A percentile compares a stretch with the other conserved stretches of the same genome.
Conservation (phyloP, 2,888 invertebrate genomes). For the Catocala sponsa region DNA sequence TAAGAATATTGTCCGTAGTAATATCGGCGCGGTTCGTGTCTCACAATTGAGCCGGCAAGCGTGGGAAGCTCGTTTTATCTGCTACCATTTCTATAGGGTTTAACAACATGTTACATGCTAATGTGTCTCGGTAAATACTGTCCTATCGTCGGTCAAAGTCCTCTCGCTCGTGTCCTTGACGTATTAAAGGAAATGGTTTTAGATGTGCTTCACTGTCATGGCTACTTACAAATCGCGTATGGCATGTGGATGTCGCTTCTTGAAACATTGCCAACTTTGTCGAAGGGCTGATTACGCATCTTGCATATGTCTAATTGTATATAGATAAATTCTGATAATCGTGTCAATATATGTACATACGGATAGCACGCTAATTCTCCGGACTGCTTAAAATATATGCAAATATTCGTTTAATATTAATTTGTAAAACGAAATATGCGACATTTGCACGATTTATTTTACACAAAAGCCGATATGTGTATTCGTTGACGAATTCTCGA, state of each 20-base stretch:
- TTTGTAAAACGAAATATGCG: not conserved
- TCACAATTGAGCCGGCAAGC: constrained; percentile 59
- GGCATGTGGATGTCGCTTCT: constrained; percentile 41
- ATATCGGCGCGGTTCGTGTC: constrained; percentile 44
- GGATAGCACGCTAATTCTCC: constrained; percentile 17
- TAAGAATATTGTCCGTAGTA: constrained; percentile 35
- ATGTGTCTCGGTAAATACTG: constrained; percentile 47
- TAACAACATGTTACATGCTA: constrained; percentile 56
- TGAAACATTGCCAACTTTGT: constrained; percentile 48
- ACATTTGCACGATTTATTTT: not conserved
- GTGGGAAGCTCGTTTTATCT: constrained; percentile 70
- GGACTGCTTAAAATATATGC: constrained; percentile 14
- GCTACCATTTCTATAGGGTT: constrained; percentile 54
- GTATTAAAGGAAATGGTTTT: constrained; percentile 41
- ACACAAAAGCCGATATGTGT: not conserved
- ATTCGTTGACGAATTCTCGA: constrained; percentile 8
- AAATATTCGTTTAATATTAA: not conserved
- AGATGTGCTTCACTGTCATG: constrained; percentile 44
- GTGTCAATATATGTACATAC: constrained; percentile 31
- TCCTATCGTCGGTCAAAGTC: constrained; percentile 48
- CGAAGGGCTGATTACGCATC: constrained; percentile 35
- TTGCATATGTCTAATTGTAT: constrained; percentile 29
- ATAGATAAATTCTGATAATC: constrained; percentile 31
- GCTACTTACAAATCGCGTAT: constrained; percentile 32
- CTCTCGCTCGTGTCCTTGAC: constrained; percentile 44